phyloP scores from a whole-genome alignment of 2,888 invertebrate genomes.

The Apotomis turbidana region DNA sequence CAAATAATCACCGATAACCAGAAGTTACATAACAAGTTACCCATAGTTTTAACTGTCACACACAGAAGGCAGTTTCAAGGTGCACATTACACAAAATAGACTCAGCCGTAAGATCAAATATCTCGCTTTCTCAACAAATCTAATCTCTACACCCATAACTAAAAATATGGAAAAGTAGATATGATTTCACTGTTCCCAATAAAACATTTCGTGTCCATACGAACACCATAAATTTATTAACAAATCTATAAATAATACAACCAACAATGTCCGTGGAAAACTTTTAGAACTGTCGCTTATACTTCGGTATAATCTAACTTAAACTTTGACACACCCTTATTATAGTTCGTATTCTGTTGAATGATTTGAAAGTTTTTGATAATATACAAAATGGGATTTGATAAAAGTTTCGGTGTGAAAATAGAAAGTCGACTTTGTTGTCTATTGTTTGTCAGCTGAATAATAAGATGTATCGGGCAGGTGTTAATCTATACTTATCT shows the following conservation, averaged over 20 bases:
- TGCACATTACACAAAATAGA: conserved; percentile 11
- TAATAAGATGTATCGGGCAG: conserved; percentile 38
- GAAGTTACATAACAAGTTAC: background rate
- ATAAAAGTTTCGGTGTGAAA: conserved; percentile 65
- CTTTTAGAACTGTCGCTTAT: background rate
- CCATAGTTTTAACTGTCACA: background rate
- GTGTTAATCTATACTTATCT: conserved; percentile 42
- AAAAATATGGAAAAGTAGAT: conserved; percentile 49
- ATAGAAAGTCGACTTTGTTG: conserved; percentile 59
- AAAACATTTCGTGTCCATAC: conserved; percentile 57
- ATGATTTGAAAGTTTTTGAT: conserved; percentile 48
- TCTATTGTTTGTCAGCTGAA: conserved; percentile 39
- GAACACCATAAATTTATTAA: conserved; percentile 75
- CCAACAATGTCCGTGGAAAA: conserved; percentile 42
- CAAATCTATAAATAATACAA: conserved; percentile 73
- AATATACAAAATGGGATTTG: conserved; percentile 52
- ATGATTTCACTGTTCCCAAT: conserved; percentile 63
- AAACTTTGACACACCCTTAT: conserved; percentile 42
- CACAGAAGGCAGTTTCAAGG: conserved; percentile 14
- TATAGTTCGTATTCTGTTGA: conserved; percentile 38
- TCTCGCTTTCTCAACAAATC: conserved; percentile 42
- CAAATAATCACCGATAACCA: background rate
- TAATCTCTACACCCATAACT: conserved; percentile 50
- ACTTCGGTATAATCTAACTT: conserved; percentile 37
- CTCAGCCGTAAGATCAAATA: conserved; percentile 23